Conservation (phyloP, 64 coral and sea anemone species). For the Dendrophyllia cribrosa region DNA sequence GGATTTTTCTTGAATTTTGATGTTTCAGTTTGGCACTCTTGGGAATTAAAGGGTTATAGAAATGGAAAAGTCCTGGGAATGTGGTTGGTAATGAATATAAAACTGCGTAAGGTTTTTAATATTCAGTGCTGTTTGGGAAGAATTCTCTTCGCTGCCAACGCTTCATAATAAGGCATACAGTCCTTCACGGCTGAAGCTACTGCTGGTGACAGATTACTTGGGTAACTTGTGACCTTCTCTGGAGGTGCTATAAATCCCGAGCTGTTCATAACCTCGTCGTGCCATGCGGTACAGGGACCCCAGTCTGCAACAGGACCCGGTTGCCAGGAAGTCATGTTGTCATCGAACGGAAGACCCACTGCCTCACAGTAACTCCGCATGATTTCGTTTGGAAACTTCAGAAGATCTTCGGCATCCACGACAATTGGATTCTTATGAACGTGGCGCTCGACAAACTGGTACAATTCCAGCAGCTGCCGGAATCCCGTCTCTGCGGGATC, state of each 20-base stretch:
- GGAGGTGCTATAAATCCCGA: constrained; percentile 19
- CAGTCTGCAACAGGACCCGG: constrained; percentile 47
- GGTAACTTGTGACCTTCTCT: neutral
- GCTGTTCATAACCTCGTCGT: constrained; percentile 53
- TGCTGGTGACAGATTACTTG: neutral
- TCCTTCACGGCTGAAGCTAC: constrained; percentile 2
- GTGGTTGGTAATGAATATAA: too few relatives aligned
- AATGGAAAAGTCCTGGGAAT: too few relatives aligned
- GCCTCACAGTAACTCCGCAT: constrained; percentile 75
- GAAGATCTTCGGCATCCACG: constrained; percentile 72
- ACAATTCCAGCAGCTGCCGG: constrained; percentile 68
- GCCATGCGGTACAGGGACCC: constrained; percentile 59
- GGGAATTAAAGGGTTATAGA: too few relatives aligned
- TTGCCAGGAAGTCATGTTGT: constrained; percentile 68
- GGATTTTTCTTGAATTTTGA: too few relatives aligned
- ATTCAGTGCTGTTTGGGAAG: neutral
- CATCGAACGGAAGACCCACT: constrained; percentile 55
- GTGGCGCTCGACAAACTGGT: constrained; percentile 56
- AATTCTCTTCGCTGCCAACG: neutral
- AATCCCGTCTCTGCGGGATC: constrained; percentile 83
- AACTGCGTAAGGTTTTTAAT: too few relatives aligned
- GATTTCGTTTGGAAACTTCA: constrained; percentile 65
- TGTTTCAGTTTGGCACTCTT: too few relatives aligned
- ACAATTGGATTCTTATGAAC: constrained; percentile 40
- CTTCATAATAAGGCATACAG: constrained; percentile 28